These are phyloP conservation scores for Pararge aegeria DNA, from an alignment of 1,140 invertebrate species.

Conservation along the genomic window DNA sequence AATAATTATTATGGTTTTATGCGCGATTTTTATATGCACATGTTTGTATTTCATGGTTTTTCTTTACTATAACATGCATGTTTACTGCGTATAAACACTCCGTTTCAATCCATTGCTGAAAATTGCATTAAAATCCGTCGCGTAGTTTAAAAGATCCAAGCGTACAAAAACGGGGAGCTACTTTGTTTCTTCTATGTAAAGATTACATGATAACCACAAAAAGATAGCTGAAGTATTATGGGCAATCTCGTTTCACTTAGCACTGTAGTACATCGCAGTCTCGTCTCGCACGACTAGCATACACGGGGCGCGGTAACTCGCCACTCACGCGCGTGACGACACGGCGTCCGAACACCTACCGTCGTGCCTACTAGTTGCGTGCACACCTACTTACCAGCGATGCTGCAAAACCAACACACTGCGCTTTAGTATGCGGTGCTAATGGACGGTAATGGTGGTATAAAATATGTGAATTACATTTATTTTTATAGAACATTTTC, in stretches of 20 bases:
- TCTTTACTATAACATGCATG: no score
- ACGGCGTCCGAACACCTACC: conserved; percentile 4
- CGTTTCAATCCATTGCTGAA: no score
- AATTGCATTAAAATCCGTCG: no score
- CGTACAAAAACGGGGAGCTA: no score
- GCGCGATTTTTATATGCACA: no score
- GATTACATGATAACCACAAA: no score
- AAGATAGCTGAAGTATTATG: no score
- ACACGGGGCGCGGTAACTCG: conserved; percentile 39
- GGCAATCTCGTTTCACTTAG: background rate
- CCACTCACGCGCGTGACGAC: conserved; percentile 39
- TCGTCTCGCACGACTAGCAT: conserved; percentile 39
- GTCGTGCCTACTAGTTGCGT: background rate
- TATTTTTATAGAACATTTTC: background rate
- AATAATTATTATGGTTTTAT: no score
- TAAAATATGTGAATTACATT: background rate
- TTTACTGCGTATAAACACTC: no score
- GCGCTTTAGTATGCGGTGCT: background rate
- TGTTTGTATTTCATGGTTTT: no score
- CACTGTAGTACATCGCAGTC: background rate
- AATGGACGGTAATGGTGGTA: background rate
- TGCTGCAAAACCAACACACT: background rate
- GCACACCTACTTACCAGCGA: background rate
- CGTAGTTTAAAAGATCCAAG: no score
- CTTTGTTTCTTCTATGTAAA: no score